Base-by-base conservation (phyloP, 2,888 invertebrate genomes). In the Alloscopus bannaensis region DNA sequence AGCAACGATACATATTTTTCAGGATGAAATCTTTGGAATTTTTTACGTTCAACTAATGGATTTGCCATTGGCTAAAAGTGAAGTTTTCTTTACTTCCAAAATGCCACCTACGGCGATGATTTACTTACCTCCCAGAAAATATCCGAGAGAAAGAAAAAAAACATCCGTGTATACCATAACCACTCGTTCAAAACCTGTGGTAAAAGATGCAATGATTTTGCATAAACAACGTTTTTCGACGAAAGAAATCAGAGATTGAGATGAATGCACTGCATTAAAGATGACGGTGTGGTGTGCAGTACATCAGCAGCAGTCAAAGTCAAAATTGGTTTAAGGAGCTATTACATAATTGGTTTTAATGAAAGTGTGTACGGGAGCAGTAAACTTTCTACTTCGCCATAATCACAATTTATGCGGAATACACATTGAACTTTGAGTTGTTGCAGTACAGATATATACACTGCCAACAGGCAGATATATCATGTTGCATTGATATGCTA, bases 21-120 rank as follows among this genome's bases (percentile, higher is more conserved):
- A 36, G 62, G 29, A 31, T 20, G 42, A 42, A 26, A 28, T 6
- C 28, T 26, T 52, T 57, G 28, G n/a, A 31, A 60, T 6, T 31
- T 60, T n/a, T 16, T 52, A 24, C 24, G 24, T 22, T 52, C 52
- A 52, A 6, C 3, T 52, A 52, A 52, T 52, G 24, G 52, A 52
- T 22, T 52, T 59, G 78, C 78, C 78, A 70, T 28, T 6, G 71
- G 78, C 78, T 36, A 55, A 62, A 45, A 59, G 59, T 28, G 59
- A 31, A 65, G 26, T 64, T n/a, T n/a, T n/a, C 40, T 73, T 52
- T 73, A 65, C 71, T 78, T 71, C 78, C 78, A 60, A n/a, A 78
- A 78, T 78, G 65, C 78, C 78, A 78, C 78, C 78, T 64, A 78
- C 78, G 64, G 71, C 70, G 78, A 71, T 59, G 36, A 28, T 60